Evolutionary conservation across 2,888 invertebrate species (phyloP).

Genomic region (Aethes cnicana): DNA sequence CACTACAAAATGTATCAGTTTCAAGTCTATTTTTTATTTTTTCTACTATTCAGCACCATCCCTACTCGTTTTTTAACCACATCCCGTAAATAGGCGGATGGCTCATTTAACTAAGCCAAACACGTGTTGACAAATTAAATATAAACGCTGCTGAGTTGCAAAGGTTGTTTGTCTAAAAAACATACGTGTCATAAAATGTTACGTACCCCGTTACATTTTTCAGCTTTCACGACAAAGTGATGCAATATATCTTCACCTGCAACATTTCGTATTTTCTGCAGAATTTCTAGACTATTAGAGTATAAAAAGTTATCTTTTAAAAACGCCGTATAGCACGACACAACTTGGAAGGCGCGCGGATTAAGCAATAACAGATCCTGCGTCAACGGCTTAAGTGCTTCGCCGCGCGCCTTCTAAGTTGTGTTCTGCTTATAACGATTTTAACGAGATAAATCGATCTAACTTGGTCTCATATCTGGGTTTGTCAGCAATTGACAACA

Average conservation of each 20-base stretch:
- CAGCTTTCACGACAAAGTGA: slow-evolving; percentile 13
- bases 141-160: slow-evolving; percentile 13
- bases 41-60: not conserved
- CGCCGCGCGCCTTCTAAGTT: too few relatives aligned
- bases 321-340: too few relatives aligned
- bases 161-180: slow-evolving; percentile 17
- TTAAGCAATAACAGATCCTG: too few relatives aligned
- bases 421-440: too few relatives aligned
- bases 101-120: slow-evolving; percentile 31
- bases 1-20: too few relatives aligned
- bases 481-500: too few relatives aligned
- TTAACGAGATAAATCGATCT: too few relatives aligned
- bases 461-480: too few relatives aligned
- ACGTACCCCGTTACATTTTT: slow-evolving; percentile 21
- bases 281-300: too few relatives aligned
- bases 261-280: not conserved
- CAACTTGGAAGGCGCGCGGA: too few relatives aligned
- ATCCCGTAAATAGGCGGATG: slow-evolving; percentile 11
- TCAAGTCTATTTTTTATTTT: not conserved
- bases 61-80: slow-evolving; percentile 16
- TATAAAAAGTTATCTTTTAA: too few relatives aligned
- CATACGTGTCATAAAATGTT: slow-evolving; percentile 21
- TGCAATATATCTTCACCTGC: slow-evolving; percentile 12
- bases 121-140: slow-evolving; percentile 30
- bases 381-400: too few relatives aligned